A percentile compares a stretch with the other conserved stretches of the same genome.
Conservation (phyloP, 2,888 invertebrate genomes). For the Panorpa germanica region DNA sequence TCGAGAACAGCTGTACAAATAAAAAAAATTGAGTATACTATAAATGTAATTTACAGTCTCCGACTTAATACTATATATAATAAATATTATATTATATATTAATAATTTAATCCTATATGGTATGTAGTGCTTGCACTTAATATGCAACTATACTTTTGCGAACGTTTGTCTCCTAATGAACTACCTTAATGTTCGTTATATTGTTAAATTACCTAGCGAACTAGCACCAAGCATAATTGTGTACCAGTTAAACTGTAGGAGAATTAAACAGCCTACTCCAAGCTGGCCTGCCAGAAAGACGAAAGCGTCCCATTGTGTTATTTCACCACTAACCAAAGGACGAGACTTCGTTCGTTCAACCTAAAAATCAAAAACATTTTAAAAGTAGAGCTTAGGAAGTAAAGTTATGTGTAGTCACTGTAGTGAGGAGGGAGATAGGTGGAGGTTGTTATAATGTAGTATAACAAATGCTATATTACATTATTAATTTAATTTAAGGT, state of each 20-base stretch:
- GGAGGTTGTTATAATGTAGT: slow-evolving; percentile 1
- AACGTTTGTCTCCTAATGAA: no score
- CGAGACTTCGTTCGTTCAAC: slow-evolving; percentile 69
- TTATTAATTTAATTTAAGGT: no score
- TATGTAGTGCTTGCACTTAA: no score
- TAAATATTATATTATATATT: no score
- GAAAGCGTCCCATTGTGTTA: slow-evolving; percentile 56
- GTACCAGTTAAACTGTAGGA: slow-evolving; percentile 85
- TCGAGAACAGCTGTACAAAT: no score
- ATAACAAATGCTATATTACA: no score
- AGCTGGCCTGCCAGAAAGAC: slow-evolving; percentile 70
- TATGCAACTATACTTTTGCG: no score
- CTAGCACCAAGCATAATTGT: slow-evolving; percentile 63
- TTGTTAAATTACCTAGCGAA: slow-evolving; percentile 51
- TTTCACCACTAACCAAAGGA: slow-evolving; percentile 69
- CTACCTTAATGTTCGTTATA: not conserved
- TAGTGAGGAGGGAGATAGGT: slow-evolving; percentile 1
- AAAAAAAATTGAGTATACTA: no score
- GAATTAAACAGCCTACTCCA: slow-evolving; percentile 55
- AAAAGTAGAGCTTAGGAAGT: slow-evolving; percentile 12
- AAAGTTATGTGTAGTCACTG: slow-evolving; percentile 1
- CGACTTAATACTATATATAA: no score
- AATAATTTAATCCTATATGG: no score
- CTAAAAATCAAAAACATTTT: no score
- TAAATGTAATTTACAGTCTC: no score